Evolutionary conservation across 23 tunicate genomes (phyloP).

Genomic region (Clavelina lepadiformis): DNA sequence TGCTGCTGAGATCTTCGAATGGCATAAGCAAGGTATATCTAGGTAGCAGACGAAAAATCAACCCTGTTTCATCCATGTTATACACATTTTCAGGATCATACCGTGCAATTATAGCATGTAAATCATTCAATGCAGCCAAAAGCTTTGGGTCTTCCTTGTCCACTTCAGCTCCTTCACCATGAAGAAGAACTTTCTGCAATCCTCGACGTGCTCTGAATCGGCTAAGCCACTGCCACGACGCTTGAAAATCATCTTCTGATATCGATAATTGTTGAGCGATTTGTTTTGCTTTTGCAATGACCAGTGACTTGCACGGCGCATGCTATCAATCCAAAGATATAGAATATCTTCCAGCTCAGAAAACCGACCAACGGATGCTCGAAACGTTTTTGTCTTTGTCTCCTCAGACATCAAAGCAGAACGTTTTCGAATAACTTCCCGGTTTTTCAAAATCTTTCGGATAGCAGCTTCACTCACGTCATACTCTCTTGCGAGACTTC

Average conservation of each 20-base stretch:
- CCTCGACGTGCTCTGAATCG: conserved; percentile 36
- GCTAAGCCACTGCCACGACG: conserved; percentile 49
- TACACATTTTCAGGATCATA: conserved; percentile 67
- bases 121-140: conserved; percentile 16
- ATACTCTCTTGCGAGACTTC: conserved; percentile 19
- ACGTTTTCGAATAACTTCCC: conserved; percentile 25
- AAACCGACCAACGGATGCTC: conserved; percentile 41
- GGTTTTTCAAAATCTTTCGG: conserved; percentile 14
- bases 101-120: conserved; percentile 24
- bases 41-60: conserved; percentile 43
- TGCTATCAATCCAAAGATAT: conserved; percentile 45
- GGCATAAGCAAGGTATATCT: conserved; percentile 28
- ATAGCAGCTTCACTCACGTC: conserved; percentile 18
- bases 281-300: conserved; percentile 37
- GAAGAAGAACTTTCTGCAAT: conserved; percentile 24
- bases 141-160: conserved; percentile 40
- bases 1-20: conserved; percentile 38
- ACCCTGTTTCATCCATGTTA: conserved; percentile 64
- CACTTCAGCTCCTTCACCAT: conserved; percentile 45
- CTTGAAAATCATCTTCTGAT: conserved; percentile 42
- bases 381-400: conserved; percentile 30
- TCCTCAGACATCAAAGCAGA: conserved; percentile 40
- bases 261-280: conserved; percentile 44
- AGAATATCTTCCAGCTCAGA: conserved; percentile 33
- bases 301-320: conserved; percentile 40